These are phyloP conservation scores for Mactromeris polynyma DNA, from an alignment of 2,888 invertebrate species.

Conservation along the genomic window DNA sequence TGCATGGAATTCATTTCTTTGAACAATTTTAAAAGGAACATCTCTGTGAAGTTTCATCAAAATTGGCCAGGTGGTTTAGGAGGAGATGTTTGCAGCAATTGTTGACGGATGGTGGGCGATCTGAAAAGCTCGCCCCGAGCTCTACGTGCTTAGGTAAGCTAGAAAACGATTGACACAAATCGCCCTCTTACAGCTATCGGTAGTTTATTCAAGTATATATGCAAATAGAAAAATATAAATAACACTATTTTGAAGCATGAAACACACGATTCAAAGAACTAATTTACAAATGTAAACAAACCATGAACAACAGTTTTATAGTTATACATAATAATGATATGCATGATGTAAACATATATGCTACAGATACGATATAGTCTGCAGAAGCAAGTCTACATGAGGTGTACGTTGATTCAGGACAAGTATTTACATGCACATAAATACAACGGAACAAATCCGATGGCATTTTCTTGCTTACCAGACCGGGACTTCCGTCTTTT, in stretches of 20 bases:
- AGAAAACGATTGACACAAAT: no score
- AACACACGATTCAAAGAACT: constrained; percentile 6
- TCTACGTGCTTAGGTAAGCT: no score
- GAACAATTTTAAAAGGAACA: no score
- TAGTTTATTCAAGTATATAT: constrained; percentile 13
- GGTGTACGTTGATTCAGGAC: background rate
- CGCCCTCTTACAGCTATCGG: background rate
- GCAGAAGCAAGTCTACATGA: background rate
- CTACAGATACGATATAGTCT: background rate
- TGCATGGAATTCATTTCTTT: no score
- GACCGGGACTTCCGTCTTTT: no score
- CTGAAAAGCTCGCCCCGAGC: no score
- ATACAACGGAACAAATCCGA: background rate
- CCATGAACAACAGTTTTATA: background rate
- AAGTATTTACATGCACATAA: background rate
- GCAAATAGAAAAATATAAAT: constrained; percentile 17
- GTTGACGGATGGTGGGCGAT: no score
- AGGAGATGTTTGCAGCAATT: no score
- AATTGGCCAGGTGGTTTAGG: no score
- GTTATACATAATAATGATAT: constrained; percentile 10
- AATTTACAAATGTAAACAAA: background rate
- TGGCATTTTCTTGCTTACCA: no score
- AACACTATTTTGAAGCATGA: constrained; percentile 14
- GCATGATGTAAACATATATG: background rate
- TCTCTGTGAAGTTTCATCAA: no score